Conservation (phyloP, 1,140 invertebrate genomes). For the Drosophila novamexicana region DNA sequence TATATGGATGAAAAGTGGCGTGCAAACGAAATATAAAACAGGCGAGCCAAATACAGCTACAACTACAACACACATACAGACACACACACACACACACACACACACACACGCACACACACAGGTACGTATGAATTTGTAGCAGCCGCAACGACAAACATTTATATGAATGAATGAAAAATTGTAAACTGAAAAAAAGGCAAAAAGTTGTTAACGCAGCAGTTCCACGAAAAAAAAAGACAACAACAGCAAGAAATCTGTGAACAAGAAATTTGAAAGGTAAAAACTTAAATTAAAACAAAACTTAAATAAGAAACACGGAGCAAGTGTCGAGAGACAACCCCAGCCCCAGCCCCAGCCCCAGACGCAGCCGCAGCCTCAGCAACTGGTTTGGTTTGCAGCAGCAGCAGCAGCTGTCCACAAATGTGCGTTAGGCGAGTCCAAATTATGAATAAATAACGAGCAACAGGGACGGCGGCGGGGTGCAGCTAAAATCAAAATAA, state of each 20-base stretch:
- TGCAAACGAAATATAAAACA: slow-evolving; percentile 76
- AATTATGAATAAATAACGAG: slow-evolving; percentile 79
- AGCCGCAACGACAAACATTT: slow-evolving; percentile 30
- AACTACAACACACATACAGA: background rate
- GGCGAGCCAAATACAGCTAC: slow-evolving; percentile 47
- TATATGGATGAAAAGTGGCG: slow-evolving; percentile 64
- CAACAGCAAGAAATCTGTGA: slow-evolving; percentile 72
- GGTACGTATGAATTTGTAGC: slow-evolving; percentile 29
- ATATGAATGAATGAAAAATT: slow-evolving; percentile 80
- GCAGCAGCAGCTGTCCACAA: slow-evolving; percentile 70
- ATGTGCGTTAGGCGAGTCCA: slow-evolving; percentile 61
- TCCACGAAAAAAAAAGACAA: slow-evolving; percentile 65
- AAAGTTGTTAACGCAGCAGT: slow-evolving; percentile 80
- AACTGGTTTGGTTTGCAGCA: slow-evolving; percentile 39
- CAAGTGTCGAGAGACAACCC: slow-evolving; percentile 62
- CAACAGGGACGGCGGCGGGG: slow-evolving; percentile 7
- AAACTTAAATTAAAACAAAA: slow-evolving; percentile 76
- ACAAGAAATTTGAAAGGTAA: slow-evolving; percentile 78
- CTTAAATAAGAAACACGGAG: slow-evolving; percentile 67
- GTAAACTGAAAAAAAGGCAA: slow-evolving; percentile 61
- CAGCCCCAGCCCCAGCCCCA: slow-evolving; percentile 39
- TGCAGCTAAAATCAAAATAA: slow-evolving; percentile 69
- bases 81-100: slow-evolving; percentile 1
- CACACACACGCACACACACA: slow-evolving; percentile 12
- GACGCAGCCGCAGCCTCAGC: slow-evolving; percentile 32